phyloP scores from a whole-genome alignment of 1,140 invertebrate species.

The Ceratosolen solmsi region DNA sequence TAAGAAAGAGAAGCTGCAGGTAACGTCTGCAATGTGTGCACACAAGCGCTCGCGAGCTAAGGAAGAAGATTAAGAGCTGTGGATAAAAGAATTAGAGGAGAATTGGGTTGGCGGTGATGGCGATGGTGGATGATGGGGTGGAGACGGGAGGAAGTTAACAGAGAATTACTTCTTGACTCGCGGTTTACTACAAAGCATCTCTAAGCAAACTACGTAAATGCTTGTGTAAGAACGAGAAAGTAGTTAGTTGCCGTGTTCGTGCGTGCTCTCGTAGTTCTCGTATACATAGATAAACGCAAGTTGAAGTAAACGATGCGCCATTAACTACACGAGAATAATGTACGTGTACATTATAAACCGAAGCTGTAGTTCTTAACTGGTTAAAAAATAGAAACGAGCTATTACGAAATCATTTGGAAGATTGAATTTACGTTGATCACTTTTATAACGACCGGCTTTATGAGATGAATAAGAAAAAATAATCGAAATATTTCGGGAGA shows the following conservation, averaged over 20 bases:
- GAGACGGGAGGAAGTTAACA: neutral
- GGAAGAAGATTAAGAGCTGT: constrained; percentile 38
- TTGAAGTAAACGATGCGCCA: neutral
- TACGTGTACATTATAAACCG: neutral
- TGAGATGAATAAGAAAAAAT: neutral
- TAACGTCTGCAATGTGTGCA: neutral
- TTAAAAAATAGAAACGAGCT: neutral
- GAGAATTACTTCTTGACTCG: constrained; percentile 46
- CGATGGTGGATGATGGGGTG: neutral
- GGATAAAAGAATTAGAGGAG: no score
- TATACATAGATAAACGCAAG: neutral
- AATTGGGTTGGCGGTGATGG: neutral
- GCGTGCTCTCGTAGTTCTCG: neutral
- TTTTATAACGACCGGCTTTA: neutral
- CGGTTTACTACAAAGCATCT: neutral
- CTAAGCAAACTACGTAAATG: neutral
- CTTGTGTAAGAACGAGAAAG: neutral
- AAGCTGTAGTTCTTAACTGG: neutral
- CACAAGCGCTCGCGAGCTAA: neutral
- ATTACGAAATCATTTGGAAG: neutral
- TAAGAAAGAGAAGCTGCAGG: neutral
- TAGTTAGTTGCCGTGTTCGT: neutral
- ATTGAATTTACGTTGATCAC: no score
- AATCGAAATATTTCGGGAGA: no score
- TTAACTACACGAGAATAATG: neutral